Evolutionary conservation across 2,888 invertebrate species (phyloP).

Genomic region (Meteorus colon): DNA sequence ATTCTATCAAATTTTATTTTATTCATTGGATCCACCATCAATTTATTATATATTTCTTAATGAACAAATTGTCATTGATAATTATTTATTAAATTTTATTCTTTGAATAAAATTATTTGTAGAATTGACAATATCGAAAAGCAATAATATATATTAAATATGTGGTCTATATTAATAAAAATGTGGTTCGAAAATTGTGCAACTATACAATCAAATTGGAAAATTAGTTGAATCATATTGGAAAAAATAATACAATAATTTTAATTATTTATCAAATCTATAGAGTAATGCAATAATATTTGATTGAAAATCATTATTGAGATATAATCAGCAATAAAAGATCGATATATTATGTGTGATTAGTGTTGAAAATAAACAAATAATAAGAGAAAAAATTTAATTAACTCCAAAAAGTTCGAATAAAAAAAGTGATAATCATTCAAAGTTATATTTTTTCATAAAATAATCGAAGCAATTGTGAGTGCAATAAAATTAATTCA

Average conservation of each 20-base stretch:
- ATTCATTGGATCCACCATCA: not conserved
- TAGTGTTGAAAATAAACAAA: conserved; percentile 36
- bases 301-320: not conserved
- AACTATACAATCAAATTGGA: conserved; percentile 1
- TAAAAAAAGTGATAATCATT: conserved; percentile 13
- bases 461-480: conserved; percentile 1
- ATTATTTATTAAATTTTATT: not conserved
- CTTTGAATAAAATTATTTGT: not conserved
- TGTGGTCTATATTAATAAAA: not conserved
- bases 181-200: not conserved
- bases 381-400: not conserved
- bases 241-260: not conserved
- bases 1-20: not conserved
- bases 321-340: not conserved
- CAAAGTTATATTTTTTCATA: conserved; percentile 9
- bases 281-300: not conserved
- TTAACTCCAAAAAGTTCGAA: conserved; percentile 17
- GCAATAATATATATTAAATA: not conserved
- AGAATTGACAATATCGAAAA: not conserved
- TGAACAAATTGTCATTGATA: no score
- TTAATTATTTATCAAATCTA: no score
- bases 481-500: not conserved
- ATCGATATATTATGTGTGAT: not conserved
- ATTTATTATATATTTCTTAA: no score
- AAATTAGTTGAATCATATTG: conserved; percentile 38